Conservation (phyloP, 2,113 vertebrate genomes). For the Calidris pygmaea region DNA sequence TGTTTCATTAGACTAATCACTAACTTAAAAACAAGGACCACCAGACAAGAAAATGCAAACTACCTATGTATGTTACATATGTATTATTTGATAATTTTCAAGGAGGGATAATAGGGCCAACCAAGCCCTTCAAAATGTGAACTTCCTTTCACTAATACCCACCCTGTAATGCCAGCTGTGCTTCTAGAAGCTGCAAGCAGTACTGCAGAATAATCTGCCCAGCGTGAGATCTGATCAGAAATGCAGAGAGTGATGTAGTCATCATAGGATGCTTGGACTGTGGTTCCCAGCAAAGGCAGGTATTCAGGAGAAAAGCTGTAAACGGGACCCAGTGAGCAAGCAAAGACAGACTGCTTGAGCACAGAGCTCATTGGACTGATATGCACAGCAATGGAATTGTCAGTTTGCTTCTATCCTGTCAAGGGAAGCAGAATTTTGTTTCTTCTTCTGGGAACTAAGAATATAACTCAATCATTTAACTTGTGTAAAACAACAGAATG, state of each 20-base stretch:
- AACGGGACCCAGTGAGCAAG: background rate
- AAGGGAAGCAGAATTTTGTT: background rate
- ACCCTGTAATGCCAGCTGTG: background rate
- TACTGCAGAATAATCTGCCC: background rate
- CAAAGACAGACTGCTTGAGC: background rate
- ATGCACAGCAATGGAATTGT: background rate
- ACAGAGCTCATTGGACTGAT: background rate
- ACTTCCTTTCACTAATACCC: background rate
- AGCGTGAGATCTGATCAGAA: background rate
- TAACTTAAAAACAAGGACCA: background rate
- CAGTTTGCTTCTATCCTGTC: background rate
- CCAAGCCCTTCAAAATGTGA: background rate
- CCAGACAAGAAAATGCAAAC: background rate
- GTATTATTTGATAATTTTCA: background rate
- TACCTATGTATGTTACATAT: fast-evolving
- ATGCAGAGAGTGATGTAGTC: background rate
- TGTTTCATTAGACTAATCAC: background rate
- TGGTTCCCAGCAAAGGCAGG: background rate
- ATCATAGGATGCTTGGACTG: background rate
- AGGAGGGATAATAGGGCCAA: background rate
- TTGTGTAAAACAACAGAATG: background rate
- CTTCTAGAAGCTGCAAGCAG: background rate
- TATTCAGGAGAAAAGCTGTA: background rate
- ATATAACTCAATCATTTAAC: background rate
- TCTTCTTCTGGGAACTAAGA: background rate